Percentiles rank a stretch among this genome's conserved stretches.
Evolutionary conservation across 2,113 vertebrate species (phyloP).

Genomic region (Dasyurus viverrinus): DNA sequence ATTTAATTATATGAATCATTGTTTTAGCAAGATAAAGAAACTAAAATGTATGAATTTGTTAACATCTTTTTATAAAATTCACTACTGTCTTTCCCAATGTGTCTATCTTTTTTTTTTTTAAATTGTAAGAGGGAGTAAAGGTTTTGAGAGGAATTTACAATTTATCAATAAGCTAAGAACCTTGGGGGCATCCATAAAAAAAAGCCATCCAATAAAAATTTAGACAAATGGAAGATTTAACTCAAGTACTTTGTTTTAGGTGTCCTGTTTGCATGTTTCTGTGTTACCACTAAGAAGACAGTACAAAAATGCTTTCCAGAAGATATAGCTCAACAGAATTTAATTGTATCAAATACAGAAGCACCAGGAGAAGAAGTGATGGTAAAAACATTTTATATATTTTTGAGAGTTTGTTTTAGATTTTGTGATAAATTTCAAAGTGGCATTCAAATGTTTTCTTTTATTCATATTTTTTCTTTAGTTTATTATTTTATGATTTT

Average conservation of each 20-base stretch:
- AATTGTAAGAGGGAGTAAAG: not conserved
- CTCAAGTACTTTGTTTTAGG: conserved; percentile 73
- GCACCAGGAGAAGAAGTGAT: conserved; percentile 92
- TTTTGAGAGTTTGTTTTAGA: not conserved
- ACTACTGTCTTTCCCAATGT: not conserved
- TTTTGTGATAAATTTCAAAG: not conserved
- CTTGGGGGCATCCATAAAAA: not conserved
- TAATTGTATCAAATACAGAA: conserved; percentile 94
- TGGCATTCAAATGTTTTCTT: not conserved
- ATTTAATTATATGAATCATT: not conserved
- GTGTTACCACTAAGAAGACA: conserved; percentile 72
- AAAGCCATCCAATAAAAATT: not conserved
- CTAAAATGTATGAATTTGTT: not conserved
- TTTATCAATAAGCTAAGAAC: not conserved
- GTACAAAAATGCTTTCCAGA: conserved; percentile 78
- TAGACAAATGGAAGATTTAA: not conserved
- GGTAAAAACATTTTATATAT: conserved; percentile 82
- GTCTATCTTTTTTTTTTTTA: not conserved
- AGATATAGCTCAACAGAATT: conserved; percentile 89
- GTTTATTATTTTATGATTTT: too few relatives aligned
- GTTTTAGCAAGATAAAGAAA: conserved; percentile 1
- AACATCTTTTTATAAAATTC: conserved; percentile 33
- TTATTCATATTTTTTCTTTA: not conserved
- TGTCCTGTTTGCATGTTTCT: conserved; percentile 84
- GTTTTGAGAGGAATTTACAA: not conserved